phyloP scores from a whole-genome alignment of 1,140 invertebrate genomes.

The Chironomus tepperi region DNA sequence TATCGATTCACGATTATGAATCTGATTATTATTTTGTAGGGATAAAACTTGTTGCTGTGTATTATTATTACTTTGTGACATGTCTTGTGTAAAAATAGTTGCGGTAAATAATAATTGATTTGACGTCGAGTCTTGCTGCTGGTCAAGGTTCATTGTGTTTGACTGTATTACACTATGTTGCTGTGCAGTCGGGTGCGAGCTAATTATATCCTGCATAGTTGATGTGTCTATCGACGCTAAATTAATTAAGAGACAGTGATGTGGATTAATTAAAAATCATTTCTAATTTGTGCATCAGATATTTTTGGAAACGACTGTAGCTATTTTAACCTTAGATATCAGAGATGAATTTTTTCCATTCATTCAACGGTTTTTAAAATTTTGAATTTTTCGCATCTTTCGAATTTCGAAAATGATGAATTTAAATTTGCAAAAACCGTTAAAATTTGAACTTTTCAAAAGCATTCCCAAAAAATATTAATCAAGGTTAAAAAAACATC shows the following conservation, averaged over 20 bases:
- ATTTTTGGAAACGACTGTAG: too few relatives aligned
- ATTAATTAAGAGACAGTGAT: not conserved
- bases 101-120: not conserved
- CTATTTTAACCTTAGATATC: too few relatives aligned
- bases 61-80: not conserved
- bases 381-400: too few relatives aligned
- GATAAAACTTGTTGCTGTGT: not conserved
- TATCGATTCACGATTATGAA: not conserved
- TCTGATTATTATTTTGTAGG: too few relatives aligned
- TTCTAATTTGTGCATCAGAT: too few relatives aligned
- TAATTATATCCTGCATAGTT: conserved; percentile 15
- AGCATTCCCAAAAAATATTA: too few relatives aligned
- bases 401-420: too few relatives aligned
- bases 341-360: too few relatives aligned
- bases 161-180: not conserved
- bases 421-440: too few relatives aligned
- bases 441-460: too few relatives aligned
- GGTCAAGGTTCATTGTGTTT: not conserved
- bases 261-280: not conserved
- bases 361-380: too few relatives aligned
- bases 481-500: too few relatives aligned
- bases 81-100: conserved; percentile 16
- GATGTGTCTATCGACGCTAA: conserved; percentile 7
- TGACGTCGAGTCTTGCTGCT: not conserved
- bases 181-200: not conserved